Percentiles rank a stretch among this genome's conserved stretches.
phyloP scores from a whole-genome alignment of 2,797 vertebrate genomes.

The Trematomus bernacchii region DNA sequence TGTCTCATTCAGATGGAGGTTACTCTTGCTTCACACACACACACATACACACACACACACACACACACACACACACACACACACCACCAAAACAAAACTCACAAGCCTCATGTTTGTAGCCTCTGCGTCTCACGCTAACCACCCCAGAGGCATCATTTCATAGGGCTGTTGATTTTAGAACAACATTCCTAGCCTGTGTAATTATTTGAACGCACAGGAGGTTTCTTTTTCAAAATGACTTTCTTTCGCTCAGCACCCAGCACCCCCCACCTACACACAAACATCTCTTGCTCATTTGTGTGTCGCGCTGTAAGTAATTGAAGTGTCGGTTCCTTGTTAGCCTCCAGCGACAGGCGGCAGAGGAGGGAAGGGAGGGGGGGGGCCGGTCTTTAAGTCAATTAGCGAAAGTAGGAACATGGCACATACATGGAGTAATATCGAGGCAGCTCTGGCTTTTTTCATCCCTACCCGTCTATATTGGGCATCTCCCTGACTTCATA shows the following conservation, averaged over 20 bases:
- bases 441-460: slow-evolving; percentile 35
- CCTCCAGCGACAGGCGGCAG: slow-evolving; percentile 47
- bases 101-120: slow-evolving; percentile 31
- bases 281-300: slow-evolving; percentile 57
- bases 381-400: slow-evolving; percentile 64
- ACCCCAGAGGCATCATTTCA: slow-evolving; percentile 66
- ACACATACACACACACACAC: background rate
- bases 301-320: slow-evolving; percentile 70
- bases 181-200: slow-evolving; percentile 74
- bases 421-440: slow-evolving; percentile 49
- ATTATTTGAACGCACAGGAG: slow-evolving; percentile 77
- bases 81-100: slow-evolving; percentile 28
- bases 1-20: slow-evolving; percentile 39
- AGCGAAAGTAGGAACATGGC: slow-evolving; percentile 61
- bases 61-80: background rate
- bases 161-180: slow-evolving; percentile 71
- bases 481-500: slow-evolving; percentile 31
- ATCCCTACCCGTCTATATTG: slow-evolving; percentile 22
- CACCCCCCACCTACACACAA: slow-evolving; percentile 2
- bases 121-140: slow-evolving; percentile 49
- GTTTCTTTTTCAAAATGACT: slow-evolving; percentile 65
- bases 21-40: slow-evolving; percentile 16
- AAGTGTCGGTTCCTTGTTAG: slow-evolving; percentile 61
- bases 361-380: slow-evolving; percentile 17
- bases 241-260: slow-evolving; percentile 33